These are phyloP conservation scores for Dipodomys ordii DNA, from an alignment of 2,113 vertebrate species.

Conservation along the genomic window DNA sequence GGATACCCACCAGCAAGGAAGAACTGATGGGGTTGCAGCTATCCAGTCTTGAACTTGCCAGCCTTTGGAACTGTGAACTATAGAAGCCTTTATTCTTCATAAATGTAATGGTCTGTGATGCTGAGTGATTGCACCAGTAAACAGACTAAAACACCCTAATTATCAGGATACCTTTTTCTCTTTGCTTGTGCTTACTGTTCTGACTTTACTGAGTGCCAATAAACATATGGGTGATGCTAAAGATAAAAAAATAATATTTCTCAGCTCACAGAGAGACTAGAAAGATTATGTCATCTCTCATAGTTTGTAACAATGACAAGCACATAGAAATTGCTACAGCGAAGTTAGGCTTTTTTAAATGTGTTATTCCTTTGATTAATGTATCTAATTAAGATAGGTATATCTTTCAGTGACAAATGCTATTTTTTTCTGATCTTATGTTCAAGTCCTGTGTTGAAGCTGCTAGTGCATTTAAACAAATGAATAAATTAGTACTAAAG, in stretches of 20 bases:
- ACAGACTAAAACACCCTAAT: background rate
- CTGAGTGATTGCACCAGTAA: background rate
- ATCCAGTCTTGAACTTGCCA: background rate
- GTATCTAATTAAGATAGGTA: conserved; percentile 13
- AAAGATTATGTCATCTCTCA: background rate
- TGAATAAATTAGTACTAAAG: conserved; percentile 13
- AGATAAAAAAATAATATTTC: conserved; percentile 47
- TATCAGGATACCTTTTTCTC: conserved; percentile 29
- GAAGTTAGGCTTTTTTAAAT: background rate
- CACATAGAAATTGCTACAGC: conserved; percentile 35
- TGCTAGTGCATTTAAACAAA: conserved; percentile 45
- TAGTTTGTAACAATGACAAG: conserved; percentile 17
- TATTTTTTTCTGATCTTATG: conserved; percentile 16
- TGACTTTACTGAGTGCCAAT: conserved; percentile 41
- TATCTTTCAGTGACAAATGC: conserved; percentile 7
- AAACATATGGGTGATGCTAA: conserved; percentile 70
- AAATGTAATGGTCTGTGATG: background rate
- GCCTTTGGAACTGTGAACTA: background rate
- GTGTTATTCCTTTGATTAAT: background rate
- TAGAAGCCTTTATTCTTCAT: background rate
- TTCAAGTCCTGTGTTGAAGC: background rate
- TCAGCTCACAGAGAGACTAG: background rate
- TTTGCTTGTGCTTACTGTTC: background rate
- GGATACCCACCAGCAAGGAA: background rate
- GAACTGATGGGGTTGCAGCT: background rate